Conservation (phyloP, 2,797 vertebrate species). For the Pantherophis vulpinus region DNA sequence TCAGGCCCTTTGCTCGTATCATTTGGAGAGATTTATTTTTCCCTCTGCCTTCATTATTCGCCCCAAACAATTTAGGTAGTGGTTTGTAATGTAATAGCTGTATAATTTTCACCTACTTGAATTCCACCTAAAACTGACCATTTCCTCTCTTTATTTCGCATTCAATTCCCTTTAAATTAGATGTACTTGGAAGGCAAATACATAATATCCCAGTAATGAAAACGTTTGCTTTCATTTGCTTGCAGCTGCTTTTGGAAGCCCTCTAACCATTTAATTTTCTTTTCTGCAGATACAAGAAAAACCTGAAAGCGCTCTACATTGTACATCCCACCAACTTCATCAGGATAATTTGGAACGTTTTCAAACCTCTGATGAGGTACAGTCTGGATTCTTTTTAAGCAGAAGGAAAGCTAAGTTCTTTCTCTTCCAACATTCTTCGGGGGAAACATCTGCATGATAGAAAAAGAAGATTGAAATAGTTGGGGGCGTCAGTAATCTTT, state of each 20-base stretch:
- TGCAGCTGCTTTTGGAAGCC: constrained; percentile 31
- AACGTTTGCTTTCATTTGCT: constrained; percentile 34
- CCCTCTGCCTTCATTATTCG: background rate
- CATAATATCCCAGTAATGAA: constrained; percentile 41
- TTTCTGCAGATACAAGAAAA: constrained; percentile 84
- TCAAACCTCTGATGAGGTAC: constrained; percentile 87
- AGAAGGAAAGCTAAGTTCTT: constrained; percentile 29
- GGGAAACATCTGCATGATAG: background rate
- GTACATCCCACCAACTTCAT: constrained; percentile 88
- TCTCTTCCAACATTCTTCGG: background rate
- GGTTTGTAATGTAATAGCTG: constrained; percentile 15
- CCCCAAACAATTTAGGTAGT: background rate
- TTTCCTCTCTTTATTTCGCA: constrained; percentile 32
- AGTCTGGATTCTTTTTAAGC: background rate
- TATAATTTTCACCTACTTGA: constrained; percentile 34
- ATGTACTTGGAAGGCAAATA: constrained; percentile 39
- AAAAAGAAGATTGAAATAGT: background rate
- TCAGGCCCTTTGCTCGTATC: background rate
- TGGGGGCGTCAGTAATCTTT: background rate
- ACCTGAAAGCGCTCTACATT: constrained; percentile 83
- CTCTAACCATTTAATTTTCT: constrained; percentile 48
- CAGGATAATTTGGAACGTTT: constrained; percentile 83
- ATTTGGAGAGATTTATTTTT: constrained; percentile 5
- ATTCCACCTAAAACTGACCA: constrained; percentile 23
- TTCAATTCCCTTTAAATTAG: constrained; percentile 37